Evolutionary conservation across 1,140 invertebrate genomes (phyloP).

Genomic region (Caenorhabditis brenneri): DNA sequence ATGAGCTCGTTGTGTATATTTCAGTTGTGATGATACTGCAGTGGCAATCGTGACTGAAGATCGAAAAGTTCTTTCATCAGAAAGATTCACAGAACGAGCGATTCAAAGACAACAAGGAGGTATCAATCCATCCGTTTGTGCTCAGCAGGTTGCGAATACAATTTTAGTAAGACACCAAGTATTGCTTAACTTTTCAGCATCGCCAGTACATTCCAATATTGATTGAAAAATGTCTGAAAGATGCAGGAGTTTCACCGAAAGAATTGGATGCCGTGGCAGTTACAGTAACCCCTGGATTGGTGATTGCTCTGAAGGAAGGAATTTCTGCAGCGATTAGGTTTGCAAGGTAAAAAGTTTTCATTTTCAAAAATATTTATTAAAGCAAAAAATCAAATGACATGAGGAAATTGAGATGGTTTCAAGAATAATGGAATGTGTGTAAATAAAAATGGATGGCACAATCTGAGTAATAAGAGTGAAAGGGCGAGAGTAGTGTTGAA

Average conservation of each 20-base stretch:
- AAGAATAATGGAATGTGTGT: no score
- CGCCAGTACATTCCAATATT: conserved; percentile 27
- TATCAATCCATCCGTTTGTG: conserved; percentile 4
- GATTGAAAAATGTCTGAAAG: conserved; percentile 31
- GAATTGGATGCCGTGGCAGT: conserved; percentile 44
- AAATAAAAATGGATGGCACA: no score
- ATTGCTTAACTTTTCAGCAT: conserved; percentile 43
- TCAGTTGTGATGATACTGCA: conserved; percentile 46
- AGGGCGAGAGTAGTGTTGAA: no score
- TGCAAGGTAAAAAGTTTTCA: background rate
- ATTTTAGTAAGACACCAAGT: background rate
- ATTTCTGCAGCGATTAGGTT: conserved; percentile 32
- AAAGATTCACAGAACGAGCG: conserved; percentile 4
- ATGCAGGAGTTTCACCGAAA: background rate
- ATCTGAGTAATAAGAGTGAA: no score
- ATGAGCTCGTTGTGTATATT: background rate
- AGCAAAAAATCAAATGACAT: no score
- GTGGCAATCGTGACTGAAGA: background rate
- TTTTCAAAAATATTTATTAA: no score
- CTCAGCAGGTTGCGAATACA: background rate
- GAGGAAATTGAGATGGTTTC: no score
- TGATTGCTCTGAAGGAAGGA: conserved; percentile 50
- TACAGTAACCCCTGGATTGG: conserved; percentile 46
- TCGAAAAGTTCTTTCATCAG: background rate
- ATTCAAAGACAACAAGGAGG: conserved; percentile 35